phyloP scores from a whole-genome alignment of 2,797 vertebrate genomes.

The Coilia nasus region DNA sequence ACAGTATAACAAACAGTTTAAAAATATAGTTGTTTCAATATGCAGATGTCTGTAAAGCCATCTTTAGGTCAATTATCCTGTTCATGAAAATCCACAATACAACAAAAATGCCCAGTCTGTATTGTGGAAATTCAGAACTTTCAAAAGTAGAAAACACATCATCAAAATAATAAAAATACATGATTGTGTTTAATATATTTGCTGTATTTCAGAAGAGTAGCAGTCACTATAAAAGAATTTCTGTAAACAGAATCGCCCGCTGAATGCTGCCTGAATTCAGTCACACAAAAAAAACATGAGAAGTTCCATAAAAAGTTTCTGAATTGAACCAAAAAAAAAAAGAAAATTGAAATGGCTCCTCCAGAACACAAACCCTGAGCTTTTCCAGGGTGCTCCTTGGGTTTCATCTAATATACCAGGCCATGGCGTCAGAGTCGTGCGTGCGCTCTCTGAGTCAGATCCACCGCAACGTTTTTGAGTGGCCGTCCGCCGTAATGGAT shows the following conservation, averaged over 20 bases:
- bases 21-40: not conserved
- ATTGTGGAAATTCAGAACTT: not conserved
- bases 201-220: not conserved
- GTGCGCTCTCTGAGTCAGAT: not conserved
- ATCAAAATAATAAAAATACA: not conserved
- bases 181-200: not conserved
- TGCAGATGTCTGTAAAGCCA: not conserved
- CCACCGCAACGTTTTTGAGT: conserved; percentile 11
- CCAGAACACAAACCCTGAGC: conserved; percentile 5
- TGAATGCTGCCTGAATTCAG: not conserved
- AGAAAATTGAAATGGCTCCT: not conserved
- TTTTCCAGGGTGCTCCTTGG: conserved; percentile 9
- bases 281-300: conserved; percentile 21
- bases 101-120: not conserved
- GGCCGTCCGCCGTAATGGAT: not conserved
- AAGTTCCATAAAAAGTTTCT: not conserved
- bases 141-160: not conserved
- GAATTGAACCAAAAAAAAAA: not conserved
- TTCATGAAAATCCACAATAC: not conserved
- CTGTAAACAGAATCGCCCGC: not conserved
- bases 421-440: not conserved
- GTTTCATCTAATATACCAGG: conserved; percentile 11
- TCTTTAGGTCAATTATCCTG: not conserved
- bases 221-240: not conserved
- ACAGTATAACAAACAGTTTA: not conserved